These are phyloP conservation scores for Spatulosminthurus flaviceps DNA, from an alignment of 2,888 invertebrate species.

Conservation along the genomic window DNA sequence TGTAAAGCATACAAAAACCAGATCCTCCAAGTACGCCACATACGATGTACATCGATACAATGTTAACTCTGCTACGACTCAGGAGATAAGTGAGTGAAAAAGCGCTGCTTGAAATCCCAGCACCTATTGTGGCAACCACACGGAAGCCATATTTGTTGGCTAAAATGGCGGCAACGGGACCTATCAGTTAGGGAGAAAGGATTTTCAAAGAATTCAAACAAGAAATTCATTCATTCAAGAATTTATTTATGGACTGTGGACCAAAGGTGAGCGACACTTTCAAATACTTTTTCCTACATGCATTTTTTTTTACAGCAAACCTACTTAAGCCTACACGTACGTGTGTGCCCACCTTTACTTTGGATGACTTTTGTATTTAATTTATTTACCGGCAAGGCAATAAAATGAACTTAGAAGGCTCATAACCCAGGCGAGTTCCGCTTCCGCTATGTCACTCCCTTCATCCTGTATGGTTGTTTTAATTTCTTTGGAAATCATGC, in stretches of 20 bases:
- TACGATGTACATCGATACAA: conserved; percentile 50
- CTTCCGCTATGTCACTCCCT: background rate
- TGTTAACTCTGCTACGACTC: conserved; percentile 41
- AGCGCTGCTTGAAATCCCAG: conserved; percentile 75
- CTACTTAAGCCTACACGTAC: too few species aligned
- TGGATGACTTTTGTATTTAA: too few species aligned
- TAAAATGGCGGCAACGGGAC: conserved; percentile 92
- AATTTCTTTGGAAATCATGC: conserved; percentile 68
- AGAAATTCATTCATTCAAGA: too few species aligned
- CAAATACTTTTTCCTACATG: too few species aligned
- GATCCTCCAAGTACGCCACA: conserved; percentile 70
- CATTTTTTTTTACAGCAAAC: too few species aligned
- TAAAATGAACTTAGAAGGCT: background rate
- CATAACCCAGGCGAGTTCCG: background rate
- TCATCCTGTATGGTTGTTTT: conserved; percentile 36
- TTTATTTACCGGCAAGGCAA: background rate
- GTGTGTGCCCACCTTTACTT: too few species aligned
- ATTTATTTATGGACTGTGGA: too few species aligned
- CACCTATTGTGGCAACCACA: conserved; percentile 84
- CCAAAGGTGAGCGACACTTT: too few species aligned
- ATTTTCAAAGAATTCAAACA: conserved; percentile 9
- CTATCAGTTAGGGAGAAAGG: conserved; percentile 66
- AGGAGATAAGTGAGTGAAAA: conserved; percentile 76
- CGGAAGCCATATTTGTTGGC: conserved; percentile 94
- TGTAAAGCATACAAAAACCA: conserved; percentile 93